Evolutionary conservation across 2,888 invertebrate genomes (phyloP), one percentile per base, ranked within the genome.

Genomic region (Ectemnius cavifrons): DNA sequence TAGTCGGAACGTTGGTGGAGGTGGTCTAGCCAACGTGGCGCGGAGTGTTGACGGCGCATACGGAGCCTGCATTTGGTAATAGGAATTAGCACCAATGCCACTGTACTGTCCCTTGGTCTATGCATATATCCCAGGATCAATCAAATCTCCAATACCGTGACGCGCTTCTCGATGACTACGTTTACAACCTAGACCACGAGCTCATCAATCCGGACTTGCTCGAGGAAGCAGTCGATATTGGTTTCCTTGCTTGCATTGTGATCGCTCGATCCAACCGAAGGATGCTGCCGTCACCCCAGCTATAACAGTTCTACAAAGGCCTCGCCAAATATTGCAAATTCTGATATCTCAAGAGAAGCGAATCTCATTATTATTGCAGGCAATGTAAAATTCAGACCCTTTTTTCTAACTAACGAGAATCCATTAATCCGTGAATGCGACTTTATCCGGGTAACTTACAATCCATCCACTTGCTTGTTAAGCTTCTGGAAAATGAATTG

Each of bases 91-190:
- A 80, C 75, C 71, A 70, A 71, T 77, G 73, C 78, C 78, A 79
- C 79, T 83, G 81, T 84, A 76, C 82, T 78, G 75, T 82, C 84
- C 77, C 77, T 71, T 74, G 76, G 67, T 73, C 78, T 71, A 78
- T 81, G 65, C 74, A 83, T 76, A 37, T 37, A 37, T 37, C 78
- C 79, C 75, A 77, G 77, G 82, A 84, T 85, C 84, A 86, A 86
- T 87, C 83, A 84, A 83, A 85, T 84, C 82, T 83, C 85, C 82
- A 79, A 85, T 86, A 82, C 81, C 71, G 71, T 77, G 78, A 75
- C 73, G 75, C 82, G 84, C 77, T 76, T 82, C 82, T 79, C 82
- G 83, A 85, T 82, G 81, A 84, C 84, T 85, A 80, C 83, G 84
- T 86, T 86, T 86, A 82, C 84, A 82, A 78, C 83, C 64, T 72